Evolutionary conservation across 2,113 vertebrate species (phyloP), one percentile per base, ranked within the genome.

Genomic region (Todiramphus chloris): DNA sequence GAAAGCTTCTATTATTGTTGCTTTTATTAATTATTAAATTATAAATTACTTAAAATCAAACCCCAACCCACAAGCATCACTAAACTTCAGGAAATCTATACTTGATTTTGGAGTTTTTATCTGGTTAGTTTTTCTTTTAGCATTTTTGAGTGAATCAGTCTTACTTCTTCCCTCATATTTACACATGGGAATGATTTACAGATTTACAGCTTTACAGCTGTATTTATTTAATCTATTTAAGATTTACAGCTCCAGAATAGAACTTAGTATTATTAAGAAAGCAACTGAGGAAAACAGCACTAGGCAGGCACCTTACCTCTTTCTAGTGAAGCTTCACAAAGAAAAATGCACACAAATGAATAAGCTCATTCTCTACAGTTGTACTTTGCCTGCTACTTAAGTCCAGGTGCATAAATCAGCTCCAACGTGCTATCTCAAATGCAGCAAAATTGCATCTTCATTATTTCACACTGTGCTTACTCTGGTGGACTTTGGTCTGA

Each of bases 341-440:
- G 72, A 48, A 76, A 64, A 66, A 11, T 4, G 1, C 8, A 62
- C 15, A 35, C 2, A 62, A 74, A 73, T 39, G 2, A 80, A 81
- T 35, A 20, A 91, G 16, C 53, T 91, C 50, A 72, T 69, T 62
- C 44, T 87, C 68, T 79, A 33, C 41, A 83, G 39, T n/a, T 96
- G 97, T 92, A 97, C 96, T 97, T 97, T 97, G 97, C 64, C 96
- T 97, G 69, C 72, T 80, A 9, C 96, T 92, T 66, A 87, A 94
- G 94, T 95, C 88, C 95, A 93, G 82, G 55, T 96, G 97, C 97
- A 96, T 94, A 93, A 75, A 50, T 87, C 56, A 55, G 73, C 58
- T 62, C 60, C 37, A 72, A 48, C 24, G 59, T 19, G 21, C 78
- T 96, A 93, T 94, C 86, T 92, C 75, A 92, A 95, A 95, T 39